A percentile compares a stretch with the other conserved stretches of the same genome.
Evolutionary conservation across 2,888 invertebrate genomes (phyloP).

Genomic region (Tuta absoluta): DNA sequence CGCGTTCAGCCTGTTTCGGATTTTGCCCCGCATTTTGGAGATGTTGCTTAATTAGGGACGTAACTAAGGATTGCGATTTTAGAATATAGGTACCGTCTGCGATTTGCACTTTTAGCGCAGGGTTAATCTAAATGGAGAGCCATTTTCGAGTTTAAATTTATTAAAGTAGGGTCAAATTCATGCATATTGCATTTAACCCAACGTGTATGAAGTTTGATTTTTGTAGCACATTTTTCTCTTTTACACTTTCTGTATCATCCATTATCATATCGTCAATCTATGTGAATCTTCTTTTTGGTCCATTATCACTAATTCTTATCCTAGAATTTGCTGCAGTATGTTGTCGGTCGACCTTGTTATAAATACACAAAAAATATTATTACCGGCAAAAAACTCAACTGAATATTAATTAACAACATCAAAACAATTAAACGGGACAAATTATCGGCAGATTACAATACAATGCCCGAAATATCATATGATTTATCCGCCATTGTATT

Average conservation of each 20-base stretch:
- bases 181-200: too few species aligned
- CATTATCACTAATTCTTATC: too few species aligned
- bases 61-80: constrained; percentile 7
- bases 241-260: too few species aligned
- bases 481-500: constrained; percentile 45
- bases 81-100: background rate
- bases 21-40: background rate
- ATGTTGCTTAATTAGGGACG: constrained; percentile 25
- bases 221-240: too few species aligned
- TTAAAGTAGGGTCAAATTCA: too few species aligned
- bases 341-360: background rate
- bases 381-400: constrained; percentile 11
- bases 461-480: constrained; percentile 35
- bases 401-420: constrained; percentile 14
- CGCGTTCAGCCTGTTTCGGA: constrained; percentile 12
- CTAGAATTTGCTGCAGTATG: too few species aligned
- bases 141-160: background rate
- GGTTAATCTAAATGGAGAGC: background rate
- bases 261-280: too few species aligned
- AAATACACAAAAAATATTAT: background rate
- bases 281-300: too few species aligned
- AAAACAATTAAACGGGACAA: constrained; percentile 36
- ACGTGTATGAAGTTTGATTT: too few species aligned
- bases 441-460: constrained; percentile 32
- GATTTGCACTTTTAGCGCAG: background rate